phyloP scores from a whole-genome alignment of 2,888 invertebrate species.

The Phragmatobia fuliginosa region DNA sequence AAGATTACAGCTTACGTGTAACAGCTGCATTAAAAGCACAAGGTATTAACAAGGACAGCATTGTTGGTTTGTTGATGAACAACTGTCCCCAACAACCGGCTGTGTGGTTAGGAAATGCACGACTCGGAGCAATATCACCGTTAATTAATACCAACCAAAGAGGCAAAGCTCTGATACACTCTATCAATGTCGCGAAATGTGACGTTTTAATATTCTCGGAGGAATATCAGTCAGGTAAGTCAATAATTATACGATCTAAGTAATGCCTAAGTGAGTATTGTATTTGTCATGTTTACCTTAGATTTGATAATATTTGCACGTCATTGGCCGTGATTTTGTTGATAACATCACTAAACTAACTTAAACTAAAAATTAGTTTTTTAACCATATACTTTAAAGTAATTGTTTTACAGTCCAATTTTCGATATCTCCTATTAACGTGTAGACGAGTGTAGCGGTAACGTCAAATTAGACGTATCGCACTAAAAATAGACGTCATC shows the following conservation, averaged over 20 bases:
- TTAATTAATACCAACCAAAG: constrained; percentile 97
- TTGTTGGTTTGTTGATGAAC: constrained; percentile 95
- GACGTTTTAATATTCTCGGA: constrained; percentile 94
- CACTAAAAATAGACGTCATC: too few species aligned
- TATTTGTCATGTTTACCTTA: too few species aligned
- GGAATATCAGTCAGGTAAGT: constrained; percentile 89
- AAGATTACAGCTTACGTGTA: constrained; percentile 94
- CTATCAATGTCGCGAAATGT: constrained; percentile 94
- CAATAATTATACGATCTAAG: neutral
- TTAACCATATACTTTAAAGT: too few species aligned
- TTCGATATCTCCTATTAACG: too few species aligned
- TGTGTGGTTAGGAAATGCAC: constrained; percentile 97
- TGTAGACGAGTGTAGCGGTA: too few species aligned
- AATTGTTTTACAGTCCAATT: too few species aligned
- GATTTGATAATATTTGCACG: too few species aligned
- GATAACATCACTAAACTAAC: too few species aligned
- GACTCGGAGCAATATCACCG: constrained; percentile 94
- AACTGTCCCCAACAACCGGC: constrained; percentile 97
- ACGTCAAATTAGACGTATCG: too few species aligned
- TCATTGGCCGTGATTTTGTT: too few species aligned
- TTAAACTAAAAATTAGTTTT: too few species aligned
- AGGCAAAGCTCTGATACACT: constrained; percentile 94
- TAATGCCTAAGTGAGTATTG: neutral
- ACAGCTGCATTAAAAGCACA: constrained; percentile 92
- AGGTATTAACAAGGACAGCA: constrained; percentile 94